Base-by-base conservation (phyloP, 1,140 invertebrate species). In the Cotesia glomerata region DNA sequence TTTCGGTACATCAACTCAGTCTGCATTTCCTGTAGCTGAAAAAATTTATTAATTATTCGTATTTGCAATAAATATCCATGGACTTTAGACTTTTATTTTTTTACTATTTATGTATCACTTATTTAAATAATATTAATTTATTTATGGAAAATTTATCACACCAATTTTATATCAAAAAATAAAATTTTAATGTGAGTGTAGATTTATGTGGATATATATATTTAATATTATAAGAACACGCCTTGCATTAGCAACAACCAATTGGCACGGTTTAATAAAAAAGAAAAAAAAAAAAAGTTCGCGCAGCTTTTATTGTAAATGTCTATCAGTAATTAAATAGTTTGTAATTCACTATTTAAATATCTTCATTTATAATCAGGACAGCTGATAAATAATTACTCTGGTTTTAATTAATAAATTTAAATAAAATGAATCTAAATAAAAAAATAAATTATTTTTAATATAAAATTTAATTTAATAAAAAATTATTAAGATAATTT, bases 1-100 rank as follows among this genome's bases (percentile, higher is more conserved):
- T 86, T 86, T 13, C 83, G 78, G 69, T 85, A 85, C 72, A 86
- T 81, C 74, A 86, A 66, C 65, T 86, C 85, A 63, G 85, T 77
- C 79, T 87, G 84, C 85, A 86, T 86, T 65, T 45, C 70, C 18
- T 35, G 56, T 74, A 35, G 45, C 49, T 51, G 49, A 34, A 13
- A 63, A 35, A 69, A 70, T 13, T 8, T 16, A 63, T 62, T 5
- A 49, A 52, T 13, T 45, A 9, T 9, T 45, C 26, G 34, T 5
- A 14, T 35, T 52, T 8, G 2, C 39, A 11, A 2, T 45, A 14
- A 56, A 56, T 56, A 16, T 45, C 39, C 39, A 45, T 45, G 5
- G 39, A 45, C 39, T 45, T 45, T 45, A 45, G 39, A 45, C 39
- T 45, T 45, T 45, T 56, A 56, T 16, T 56, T 18, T 56, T 16